Base-by-base conservation (phyloP, 2,113 vertebrate genomes). In the Psephotus haematonotus region DNA sequence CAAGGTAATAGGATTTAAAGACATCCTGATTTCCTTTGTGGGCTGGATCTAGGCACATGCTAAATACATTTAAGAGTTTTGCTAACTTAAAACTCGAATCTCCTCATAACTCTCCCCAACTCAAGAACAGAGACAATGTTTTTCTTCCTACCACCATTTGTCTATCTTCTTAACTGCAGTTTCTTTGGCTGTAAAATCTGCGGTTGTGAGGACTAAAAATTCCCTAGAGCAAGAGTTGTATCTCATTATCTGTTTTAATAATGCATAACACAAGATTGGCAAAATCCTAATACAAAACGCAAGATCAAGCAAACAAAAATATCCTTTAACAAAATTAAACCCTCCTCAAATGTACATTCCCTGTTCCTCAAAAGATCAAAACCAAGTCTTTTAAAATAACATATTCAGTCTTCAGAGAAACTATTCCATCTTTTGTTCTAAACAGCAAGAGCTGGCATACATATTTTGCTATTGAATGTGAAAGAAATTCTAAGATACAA, bases 201-300 rank as follows among this genome's bases (percentile, higher is more conserved):
- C 3, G 1, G 43, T 27, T 92, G 25, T 0, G 1, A 93, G 55
- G 71, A 67, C 17, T 53, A 69, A 92, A 93, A 88, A 93, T 70
- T 91, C 50, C 86, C 88, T 49, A 33, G 50, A 86, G 81, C 41
- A 72, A 85, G 60, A 77, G 81, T 33, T 72, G 37, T 75, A 72
- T 47, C 75, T 86, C 65, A 63, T 92, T 90, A 88, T 91, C 78
- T 91, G n/a, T 59, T 82, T 93, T 87, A 94, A 95, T 77, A 91
- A 80, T 46, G 87, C 22, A 50, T 69, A 77, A 91, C 60, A 90
- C 69, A 90, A 63, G 15, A 59, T 20, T 90, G 31, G 29, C 44
- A 80, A 90, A 80, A 93, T 50, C 46, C 53, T 59, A 63, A 82
- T 37, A 67, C 50, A 91, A 82, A 93, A 93, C 59, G 25, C 29